Evolutionary conservation across 2,797 vertebrate genomes (phyloP).

Genomic region (Betta splendens): DNA sequence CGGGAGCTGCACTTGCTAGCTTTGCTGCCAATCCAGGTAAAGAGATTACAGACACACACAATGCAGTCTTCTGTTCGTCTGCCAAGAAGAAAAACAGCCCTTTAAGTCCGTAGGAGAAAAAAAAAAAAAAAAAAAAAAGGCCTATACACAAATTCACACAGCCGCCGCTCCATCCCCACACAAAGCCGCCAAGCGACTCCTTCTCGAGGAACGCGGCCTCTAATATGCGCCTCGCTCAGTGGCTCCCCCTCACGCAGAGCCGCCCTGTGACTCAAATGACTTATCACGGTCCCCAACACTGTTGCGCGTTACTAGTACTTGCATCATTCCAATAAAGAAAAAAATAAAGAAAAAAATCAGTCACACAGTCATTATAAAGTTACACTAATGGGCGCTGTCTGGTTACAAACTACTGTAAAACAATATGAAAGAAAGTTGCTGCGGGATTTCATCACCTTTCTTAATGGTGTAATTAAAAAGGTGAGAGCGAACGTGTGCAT

Average conservation of each 20-base stretch:
- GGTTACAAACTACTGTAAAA: conserved; percentile 75
- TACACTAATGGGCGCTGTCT: conserved; percentile 74
- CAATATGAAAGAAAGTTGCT: conserved; percentile 75
- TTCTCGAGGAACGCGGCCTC: conserved; percentile 72
- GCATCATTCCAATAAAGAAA: conserved; percentile 80
- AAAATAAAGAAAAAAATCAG: conserved; percentile 81
- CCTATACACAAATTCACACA: conserved; percentile 69
- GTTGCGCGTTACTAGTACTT: conserved; percentile 80
- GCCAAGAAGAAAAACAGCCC: conserved; percentile 82
- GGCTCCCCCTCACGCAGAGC: conserved; percentile 50
- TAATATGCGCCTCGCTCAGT: conserved; percentile 49
- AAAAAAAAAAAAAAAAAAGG: conserved; percentile 37
- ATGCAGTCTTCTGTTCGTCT: conserved; percentile 83
- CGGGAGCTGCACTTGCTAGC: conserved; percentile 76
- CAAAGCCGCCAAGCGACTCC: conserved; percentile 69
- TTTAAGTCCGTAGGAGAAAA: conserved; percentile 68
- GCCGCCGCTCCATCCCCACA: conserved; percentile 56
- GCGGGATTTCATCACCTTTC: conserved; percentile 76
- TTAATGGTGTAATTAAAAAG: conserved; percentile 77
- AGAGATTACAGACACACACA: conserved; percentile 86
- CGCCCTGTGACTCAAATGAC: conserved; percentile 60
- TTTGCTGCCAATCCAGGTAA: conserved; percentile 84
- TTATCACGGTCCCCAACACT: conserved; percentile 61
- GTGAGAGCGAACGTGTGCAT: conserved; percentile 40
- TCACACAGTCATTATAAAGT: conserved; percentile 76